Evolutionary conservation across 2,113 vertebrate species (phyloP), one percentile per base, ranked within the genome.

Genomic region (Kryptolebias marmoratus): DNA sequence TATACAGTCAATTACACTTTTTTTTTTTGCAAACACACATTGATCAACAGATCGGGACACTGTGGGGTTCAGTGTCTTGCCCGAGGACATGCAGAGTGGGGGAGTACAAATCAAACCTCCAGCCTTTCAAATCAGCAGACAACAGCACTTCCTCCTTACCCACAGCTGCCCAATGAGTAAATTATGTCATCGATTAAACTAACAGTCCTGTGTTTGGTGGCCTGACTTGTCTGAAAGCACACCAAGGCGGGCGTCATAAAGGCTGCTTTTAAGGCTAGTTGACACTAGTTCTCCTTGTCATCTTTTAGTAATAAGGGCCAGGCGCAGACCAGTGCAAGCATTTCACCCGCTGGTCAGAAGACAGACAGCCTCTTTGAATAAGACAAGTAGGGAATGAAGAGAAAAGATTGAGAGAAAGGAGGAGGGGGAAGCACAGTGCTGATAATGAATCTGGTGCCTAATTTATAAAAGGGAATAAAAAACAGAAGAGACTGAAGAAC

Each of bases 251-350:
- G 72, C 61, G 65, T 83, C 77, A 93, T 92, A 91, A 91, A 92
- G 89, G 87, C 84, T 89, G 85, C 91, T 90, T 93, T 91, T 93
- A 87, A 87, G 85, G 55, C 75, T 90, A 89, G 83, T 83, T 78
- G 75, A 89, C 89, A 92, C 78, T 91, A 83, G 86, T 60, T 71
- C 84, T 80, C 80, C 90, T 90, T 94, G 91, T 92, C 83, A 89
- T 82, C 79, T 84, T 89, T 73, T 83, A 81, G 91, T 92, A 92
- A 93, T 92, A 86, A 77, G 85, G 84, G 86, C 86, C 64, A 85
- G 83, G 78, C 81, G 11, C 79, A 71, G 81, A 79, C 72, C 71
- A 66, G 65, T 39, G 60, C 83, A 84, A 83, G 77, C 75, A 74
- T 63, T 71, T 82, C 85, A 89, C 89, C 81, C 83, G 79, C 85